Percentiles rank a stretch among this genome's conserved stretches.
These are phyloP conservation scores for Tridacna crocea DNA, from an alignment of 2,888 invertebrate species.

Conservation along the genomic window DNA sequence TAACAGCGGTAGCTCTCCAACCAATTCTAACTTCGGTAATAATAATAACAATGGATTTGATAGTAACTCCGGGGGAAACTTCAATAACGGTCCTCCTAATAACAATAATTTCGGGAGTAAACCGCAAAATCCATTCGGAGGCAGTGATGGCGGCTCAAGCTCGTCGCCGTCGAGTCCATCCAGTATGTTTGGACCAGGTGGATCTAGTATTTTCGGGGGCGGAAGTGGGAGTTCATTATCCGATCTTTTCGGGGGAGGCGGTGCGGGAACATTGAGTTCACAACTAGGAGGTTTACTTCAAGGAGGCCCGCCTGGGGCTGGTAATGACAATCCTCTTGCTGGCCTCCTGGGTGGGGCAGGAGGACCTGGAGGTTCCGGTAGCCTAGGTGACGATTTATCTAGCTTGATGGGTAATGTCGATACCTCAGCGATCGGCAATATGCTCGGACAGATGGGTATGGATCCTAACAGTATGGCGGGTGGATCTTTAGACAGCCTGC, in stretches of 20 bases:
- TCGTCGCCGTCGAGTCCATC: not conserved
- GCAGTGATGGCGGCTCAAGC: conserved; percentile 10
- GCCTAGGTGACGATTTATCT: conserved; percentile 19
- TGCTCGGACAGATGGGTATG: conserved; percentile 32
- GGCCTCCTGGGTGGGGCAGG: conserved; percentile 43
- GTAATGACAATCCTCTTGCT: conserved; percentile 24
- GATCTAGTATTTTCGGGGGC: conserved; percentile 16
- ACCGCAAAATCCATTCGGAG: not conserved
- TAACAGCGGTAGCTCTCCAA: not conserved
- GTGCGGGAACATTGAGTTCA: conserved; percentile 5
- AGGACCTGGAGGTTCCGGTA: not conserved
- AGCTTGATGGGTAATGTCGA: conserved; percentile 34
- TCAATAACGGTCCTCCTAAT: not conserved
- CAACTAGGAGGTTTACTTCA: conserved; percentile 5
- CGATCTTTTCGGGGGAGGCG: conserved; percentile 16
- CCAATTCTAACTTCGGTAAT: not conserved
- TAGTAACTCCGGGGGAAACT: not conserved
- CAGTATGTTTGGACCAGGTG: conserved; percentile 29
- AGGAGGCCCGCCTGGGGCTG: conserved; percentile 23
- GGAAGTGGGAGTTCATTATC: conserved; percentile 4
- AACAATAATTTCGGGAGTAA: conserved; percentile 2
- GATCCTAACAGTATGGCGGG: conserved; percentile 22
- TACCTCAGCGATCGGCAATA: conserved; percentile 30
- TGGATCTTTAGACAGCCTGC: conserved; percentile 32
- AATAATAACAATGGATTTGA: not conserved